These are phyloP conservation scores for Periophthalmus magnuspinnatus DNA, from an alignment of 2,797 vertebrate genomes.

Conservation along the genomic window DNA sequence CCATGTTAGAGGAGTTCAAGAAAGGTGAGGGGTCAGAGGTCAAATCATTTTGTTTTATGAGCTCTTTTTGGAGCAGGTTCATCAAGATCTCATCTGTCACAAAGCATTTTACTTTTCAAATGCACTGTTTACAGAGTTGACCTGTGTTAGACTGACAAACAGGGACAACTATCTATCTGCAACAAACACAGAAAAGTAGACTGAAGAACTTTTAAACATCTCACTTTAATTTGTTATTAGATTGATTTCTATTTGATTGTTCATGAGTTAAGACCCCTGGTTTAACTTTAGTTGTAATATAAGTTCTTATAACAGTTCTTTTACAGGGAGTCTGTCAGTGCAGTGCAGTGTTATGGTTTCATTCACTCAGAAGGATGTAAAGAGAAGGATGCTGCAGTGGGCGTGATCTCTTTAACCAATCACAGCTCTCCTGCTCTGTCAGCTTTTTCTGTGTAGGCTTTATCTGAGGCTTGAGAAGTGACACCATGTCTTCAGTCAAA, in stretches of 20 bases:
- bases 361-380: slow-evolving; percentile 5
- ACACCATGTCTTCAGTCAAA: not conserved
- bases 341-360: not conserved
- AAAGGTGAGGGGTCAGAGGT: slow-evolving; percentile 66
- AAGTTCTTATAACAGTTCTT: not conserved
- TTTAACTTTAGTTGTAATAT: too few species aligned
- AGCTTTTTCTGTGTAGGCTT: slow-evolving; percentile 21
- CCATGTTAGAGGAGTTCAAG: slow-evolving; percentile 97
- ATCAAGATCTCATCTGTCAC: not conserved
- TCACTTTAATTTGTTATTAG: too few species aligned
- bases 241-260: too few species aligned
- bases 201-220: too few species aligned
- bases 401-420: slow-evolving; percentile 54
- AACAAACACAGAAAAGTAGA: too few species aligned
- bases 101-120: too few species aligned
- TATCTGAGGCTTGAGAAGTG: slow-evolving; percentile 25
- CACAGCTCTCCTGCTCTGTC: slow-evolving; percentile 37
- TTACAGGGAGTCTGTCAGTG: not conserved
- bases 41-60: not conserved
- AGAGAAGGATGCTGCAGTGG: slow-evolving; percentile 36
- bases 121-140: too few species aligned
- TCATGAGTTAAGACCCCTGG: too few species aligned
- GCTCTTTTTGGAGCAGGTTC: not conserved
- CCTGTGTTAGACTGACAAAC: too few species aligned
- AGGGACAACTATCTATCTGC: too few species aligned